Evolutionary conservation across 2,113 vertebrate genomes (phyloP).

Genomic region (Myiozetetes cayanensis): DNA sequence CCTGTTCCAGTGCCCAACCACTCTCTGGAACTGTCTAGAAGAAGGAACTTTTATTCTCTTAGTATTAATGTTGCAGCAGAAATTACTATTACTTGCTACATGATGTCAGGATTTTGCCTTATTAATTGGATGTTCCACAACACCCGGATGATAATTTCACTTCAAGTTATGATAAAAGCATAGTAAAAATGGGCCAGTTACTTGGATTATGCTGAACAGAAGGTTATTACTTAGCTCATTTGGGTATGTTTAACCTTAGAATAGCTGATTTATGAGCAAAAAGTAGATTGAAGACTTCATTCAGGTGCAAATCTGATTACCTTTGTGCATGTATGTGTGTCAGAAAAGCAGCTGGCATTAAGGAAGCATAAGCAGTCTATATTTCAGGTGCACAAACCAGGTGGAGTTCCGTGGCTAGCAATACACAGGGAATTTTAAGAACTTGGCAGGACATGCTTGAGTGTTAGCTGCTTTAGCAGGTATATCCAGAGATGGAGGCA

Average conservation of each 20-base stretch:
- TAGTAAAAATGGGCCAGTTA: background rate
- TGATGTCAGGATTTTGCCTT: background rate
- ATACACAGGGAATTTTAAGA: background rate
- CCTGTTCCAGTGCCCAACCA: background rate
- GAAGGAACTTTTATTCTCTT: background rate
- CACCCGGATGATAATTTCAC: background rate
- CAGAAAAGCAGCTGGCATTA: background rate
- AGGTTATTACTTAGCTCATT: background rate
- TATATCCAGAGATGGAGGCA: background rate
- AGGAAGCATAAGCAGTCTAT: background rate
- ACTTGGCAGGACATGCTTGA: background rate
- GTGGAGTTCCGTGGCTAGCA: background rate
- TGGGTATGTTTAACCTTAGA: background rate
- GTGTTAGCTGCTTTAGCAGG: background rate
- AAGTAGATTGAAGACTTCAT: background rate
- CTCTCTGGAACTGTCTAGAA: background rate
- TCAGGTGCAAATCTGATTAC: background rate
- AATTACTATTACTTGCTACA: background rate
- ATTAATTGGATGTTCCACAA: background rate
- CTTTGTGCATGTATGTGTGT: background rate
- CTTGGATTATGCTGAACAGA: background rate
- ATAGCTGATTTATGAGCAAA: background rate
- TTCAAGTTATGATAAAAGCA: background rate
- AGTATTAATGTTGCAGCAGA: background rate
- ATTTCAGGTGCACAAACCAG: background rate